These are phyloP conservation scores for Zeuzera pyrina DNA, from an alignment of 2,888 invertebrate species.

Conservation along the genomic window DNA sequence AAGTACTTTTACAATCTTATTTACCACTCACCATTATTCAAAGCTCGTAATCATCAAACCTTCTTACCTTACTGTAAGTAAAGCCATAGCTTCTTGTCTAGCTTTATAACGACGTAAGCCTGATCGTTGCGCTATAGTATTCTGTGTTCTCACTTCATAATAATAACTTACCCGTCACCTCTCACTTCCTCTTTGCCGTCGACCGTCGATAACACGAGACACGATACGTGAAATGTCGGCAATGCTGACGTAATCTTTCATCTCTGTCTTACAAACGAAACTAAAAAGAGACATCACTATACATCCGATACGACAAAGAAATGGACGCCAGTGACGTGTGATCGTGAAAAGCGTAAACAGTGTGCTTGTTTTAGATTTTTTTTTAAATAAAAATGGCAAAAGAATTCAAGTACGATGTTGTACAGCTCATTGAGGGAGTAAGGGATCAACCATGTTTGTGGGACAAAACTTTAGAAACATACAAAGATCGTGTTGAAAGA, in stretches of 20 bases:
- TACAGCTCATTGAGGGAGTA: conserved; percentile 37
- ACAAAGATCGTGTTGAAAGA: conserved; percentile 54
- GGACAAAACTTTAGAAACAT: conserved; percentile 51
- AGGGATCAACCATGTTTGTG: conserved; percentile 49
- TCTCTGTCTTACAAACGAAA: conserved; percentile 21
- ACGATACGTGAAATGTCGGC: conserved; percentile 35
- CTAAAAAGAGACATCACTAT: conserved; percentile 23
- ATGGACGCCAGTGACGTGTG: conserved; percentile 39
- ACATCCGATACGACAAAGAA: conserved; percentile 42
- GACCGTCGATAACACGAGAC: conserved; percentile 19
- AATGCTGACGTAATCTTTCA: conserved; percentile 29
- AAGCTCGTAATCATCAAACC: no score
- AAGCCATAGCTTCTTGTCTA: no score
- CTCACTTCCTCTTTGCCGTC: no score
- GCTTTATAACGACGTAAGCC: no score
- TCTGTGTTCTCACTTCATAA: no score
- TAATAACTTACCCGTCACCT: no score
- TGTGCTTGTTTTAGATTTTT: conserved; percentile 8
- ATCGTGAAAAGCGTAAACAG: conserved; percentile 35
- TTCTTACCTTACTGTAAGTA: no score
- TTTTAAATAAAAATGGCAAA: conserved; percentile 27
- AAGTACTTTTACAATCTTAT: no score
- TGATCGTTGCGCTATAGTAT: no score
- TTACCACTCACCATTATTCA: no score
- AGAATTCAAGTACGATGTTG: conserved; percentile 50